Conservation (phyloP, 2,888 invertebrate genomes). For the Smittia sp. region DNA sequence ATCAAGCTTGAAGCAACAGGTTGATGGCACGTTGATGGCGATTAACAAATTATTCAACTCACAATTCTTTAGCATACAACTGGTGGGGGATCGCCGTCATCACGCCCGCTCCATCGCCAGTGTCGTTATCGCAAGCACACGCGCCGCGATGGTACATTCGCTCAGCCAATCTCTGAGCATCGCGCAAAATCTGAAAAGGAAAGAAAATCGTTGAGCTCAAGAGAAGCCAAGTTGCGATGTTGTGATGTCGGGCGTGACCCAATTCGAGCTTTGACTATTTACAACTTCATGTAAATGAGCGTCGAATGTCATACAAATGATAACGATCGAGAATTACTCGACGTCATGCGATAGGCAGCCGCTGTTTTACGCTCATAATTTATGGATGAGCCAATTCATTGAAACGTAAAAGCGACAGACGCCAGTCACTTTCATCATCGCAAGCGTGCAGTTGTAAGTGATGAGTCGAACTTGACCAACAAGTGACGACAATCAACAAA, state of each 20-base stretch:
- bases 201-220: not conserved
- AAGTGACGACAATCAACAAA: no score
- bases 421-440: no score
- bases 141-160: slow-evolving; percentile 99
- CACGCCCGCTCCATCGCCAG: slow-evolving; percentile 98
- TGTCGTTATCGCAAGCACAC: slow-evolving; percentile 98
- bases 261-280: not conserved
- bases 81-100: slow-evolving; percentile 95
- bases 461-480: not conserved
- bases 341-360: no score
- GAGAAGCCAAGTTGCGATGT: slow-evolving; percentile 25
- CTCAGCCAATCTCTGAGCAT: slow-evolving; percentile 91
- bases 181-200: slow-evolving; percentile 77
- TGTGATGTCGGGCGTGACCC: not conserved
- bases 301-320: no score
- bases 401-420: no score
- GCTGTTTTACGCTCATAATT: no score
- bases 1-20: not conserved
- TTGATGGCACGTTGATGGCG: not conserved
- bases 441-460: not conserved
- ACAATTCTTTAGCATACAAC: slow-evolving; percentile 80
- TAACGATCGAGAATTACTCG: no score
- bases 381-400: no score
- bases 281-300: slow-evolving; percentile 3
- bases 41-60: slow-evolving; percentile 57